These are phyloP conservation scores for Bombus huntii DNA, from an alignment of 1,140 invertebrate genomes.

Conservation along the genomic window DNA sequence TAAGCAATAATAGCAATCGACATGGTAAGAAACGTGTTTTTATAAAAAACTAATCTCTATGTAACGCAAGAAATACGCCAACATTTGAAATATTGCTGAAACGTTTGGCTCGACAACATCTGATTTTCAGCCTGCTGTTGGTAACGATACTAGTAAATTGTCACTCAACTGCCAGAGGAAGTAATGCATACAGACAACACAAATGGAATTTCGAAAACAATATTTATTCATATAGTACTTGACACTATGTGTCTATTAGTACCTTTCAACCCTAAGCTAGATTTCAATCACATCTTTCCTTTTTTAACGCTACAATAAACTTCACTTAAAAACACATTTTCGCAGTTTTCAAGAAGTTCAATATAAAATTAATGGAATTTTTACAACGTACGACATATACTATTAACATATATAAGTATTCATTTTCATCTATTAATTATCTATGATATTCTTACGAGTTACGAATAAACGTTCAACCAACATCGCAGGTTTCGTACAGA, in stretches of 20 bases:
- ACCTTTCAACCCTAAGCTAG: neutral
- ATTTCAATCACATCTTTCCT: neutral
- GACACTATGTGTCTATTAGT: neutral
- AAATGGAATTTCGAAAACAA: neutral
- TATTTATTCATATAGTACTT: neutral
- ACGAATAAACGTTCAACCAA: neutral
- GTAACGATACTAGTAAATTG: neutral
- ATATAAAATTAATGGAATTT: neutral
- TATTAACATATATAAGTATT: neutral
- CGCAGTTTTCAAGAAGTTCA: neutral
- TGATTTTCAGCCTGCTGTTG: neutral
- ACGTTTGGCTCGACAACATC: too few relatives aligned
- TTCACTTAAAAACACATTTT: neutral
- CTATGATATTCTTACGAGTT: neutral
- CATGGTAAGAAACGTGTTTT: neutral
- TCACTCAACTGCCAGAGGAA: neutral
- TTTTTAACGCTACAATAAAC: neutral
- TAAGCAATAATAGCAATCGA: constrained; percentile 13
- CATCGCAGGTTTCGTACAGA: neutral
- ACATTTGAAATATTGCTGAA: neutral
- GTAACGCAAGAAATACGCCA: neutral
- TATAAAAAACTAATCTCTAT: neutral
- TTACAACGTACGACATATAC: neutral
- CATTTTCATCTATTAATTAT: neutral
- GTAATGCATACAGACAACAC: neutral